These are phyloP conservation scores for Sebastes hubbsi DNA, from an alignment of 2,797 vertebrate species.

Conservation along the genomic window DNA sequence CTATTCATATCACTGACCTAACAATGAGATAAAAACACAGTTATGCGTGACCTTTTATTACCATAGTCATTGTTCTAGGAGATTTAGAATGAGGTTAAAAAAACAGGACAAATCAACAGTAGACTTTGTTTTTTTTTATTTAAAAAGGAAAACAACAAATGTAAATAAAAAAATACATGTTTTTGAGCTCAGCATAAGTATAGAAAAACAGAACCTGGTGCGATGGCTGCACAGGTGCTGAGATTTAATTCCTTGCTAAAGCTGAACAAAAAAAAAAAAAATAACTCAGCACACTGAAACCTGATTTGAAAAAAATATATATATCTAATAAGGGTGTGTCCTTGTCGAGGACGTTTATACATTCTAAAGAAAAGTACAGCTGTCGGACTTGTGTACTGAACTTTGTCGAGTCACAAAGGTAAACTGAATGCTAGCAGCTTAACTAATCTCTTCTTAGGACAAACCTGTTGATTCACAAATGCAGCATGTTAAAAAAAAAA, in stretches of 20 bases:
- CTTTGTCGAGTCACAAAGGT: conserved; percentile 54
- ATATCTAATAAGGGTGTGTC: conserved; percentile 56
- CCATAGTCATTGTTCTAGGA: conserved; percentile 38
- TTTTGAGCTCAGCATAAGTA: conserved; percentile 66
- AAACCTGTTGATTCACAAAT: conserved; percentile 68
- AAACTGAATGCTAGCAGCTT: conserved; percentile 71
- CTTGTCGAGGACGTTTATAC: conserved; percentile 67
- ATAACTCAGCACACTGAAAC: conserved; percentile 65
- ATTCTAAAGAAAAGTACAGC: conserved; percentile 80
- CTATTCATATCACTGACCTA: not conserved
- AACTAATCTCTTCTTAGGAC: conserved; percentile 73
- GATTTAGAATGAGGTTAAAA: conserved; percentile 46
- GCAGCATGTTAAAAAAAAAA: conserved; percentile 63
- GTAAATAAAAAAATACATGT: conserved; percentile 79
- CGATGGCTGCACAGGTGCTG: conserved; percentile 64
- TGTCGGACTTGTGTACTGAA: conserved; percentile 55
- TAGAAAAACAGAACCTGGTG: conserved; percentile 69
- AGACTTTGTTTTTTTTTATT: conserved; percentile 62
- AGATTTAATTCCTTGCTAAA: conserved; percentile 56
- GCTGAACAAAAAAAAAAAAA: conserved; percentile 49
- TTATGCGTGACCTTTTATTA: conserved; percentile 57
- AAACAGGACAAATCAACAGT: conserved; percentile 62
- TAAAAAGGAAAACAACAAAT: conserved; percentile 73
- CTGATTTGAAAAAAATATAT: conserved; percentile 67
- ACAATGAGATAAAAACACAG: not conserved